phyloP scores from a whole-genome alignment of 2,113 vertebrate genomes.

The Zosterops hypoxanthus region DNA sequence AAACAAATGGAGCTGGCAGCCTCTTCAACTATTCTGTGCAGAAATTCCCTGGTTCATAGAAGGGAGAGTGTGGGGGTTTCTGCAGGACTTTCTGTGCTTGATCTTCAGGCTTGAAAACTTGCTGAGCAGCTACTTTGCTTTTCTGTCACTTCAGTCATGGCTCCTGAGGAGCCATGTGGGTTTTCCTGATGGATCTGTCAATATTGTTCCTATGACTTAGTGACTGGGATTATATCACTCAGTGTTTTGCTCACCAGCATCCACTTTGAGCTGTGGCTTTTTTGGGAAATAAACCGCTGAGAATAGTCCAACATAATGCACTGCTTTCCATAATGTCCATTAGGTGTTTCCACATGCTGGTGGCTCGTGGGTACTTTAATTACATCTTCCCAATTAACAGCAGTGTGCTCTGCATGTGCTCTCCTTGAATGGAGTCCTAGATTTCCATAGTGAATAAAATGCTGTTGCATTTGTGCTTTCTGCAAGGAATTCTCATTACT shows the following conservation, averaged over 20 bases:
- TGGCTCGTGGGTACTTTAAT: background rate
- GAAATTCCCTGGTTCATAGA: background rate
- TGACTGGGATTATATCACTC: background rate
- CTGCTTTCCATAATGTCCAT: background rate
- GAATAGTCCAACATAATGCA: background rate
- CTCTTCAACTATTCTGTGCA: background rate
- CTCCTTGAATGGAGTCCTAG: conserved; percentile 2
- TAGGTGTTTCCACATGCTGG: conserved; percentile 40
- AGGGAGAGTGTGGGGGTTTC: background rate
- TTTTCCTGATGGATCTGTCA: background rate
- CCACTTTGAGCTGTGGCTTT: background rate
- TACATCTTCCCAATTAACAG: conserved; percentile 28
- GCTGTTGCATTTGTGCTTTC: background rate
- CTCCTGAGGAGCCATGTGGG: background rate
- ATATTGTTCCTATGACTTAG: background rate
- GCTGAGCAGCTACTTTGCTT: background rate
- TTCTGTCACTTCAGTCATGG: background rate
- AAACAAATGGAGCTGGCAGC: background rate
- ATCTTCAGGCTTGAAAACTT: background rate
- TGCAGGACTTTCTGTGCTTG: background rate
- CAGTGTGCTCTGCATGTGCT: background rate
- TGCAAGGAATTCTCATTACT: conserved; percentile 3
- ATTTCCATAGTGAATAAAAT: conserved; percentile 14
- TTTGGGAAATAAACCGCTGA: background rate
- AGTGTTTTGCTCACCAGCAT: background rate